Base-by-base conservation (phyloP, 1,140 invertebrate species). In the Drosophila busckii region DNA sequence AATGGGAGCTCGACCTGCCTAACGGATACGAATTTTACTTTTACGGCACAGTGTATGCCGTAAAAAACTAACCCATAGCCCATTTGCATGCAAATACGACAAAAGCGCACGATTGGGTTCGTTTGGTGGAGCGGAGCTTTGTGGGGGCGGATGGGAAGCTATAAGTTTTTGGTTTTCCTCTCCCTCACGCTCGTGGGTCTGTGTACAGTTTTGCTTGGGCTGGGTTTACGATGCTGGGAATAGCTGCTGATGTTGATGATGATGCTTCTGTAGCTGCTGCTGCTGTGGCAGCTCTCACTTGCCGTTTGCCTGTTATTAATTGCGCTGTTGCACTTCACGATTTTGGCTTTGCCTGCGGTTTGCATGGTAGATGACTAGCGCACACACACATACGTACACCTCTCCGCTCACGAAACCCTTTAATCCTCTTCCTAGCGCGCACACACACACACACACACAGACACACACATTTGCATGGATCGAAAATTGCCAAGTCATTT, bases 301-400 rank as follows among this genome's bases (percentile, higher is more conserved):
- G 53, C 53, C 44, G 59, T 60, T 60, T 60, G 59, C 40, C 64
- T 68, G 60, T 59, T 64, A 68, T 68, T 68, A 68, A 68, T 68
- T 68, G 64, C 64, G 64, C 64, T 68, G 55, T 68, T 68, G 64
- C 64, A 68, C 64, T 68, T 68, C 42, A 62, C 60, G 46, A 49
- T 64, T 61, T 53, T 12, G 60, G 41, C 46, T 52, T 41, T 52
- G 61, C 34, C 23, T 65, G 62, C 37, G 42, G 42, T 23, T 46
- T 53, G 55, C 55, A 44, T 64, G 55, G 31, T 31, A 53, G 49
- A 60, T 60, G 56, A 38, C 31, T 53, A 31, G 40, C 32, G 29
- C 3, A 20, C 2, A 20, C 41, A 46, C 29, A 2, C 20, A 17
- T 9, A 22, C 12, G 5, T 3, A 9, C 28, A 45, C 28, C 0